A percentile compares a stretch with the other conserved stretches of the same genome.
phyloP scores from a whole-genome alignment of 2,113 vertebrate species.

The Lophochroa leadbeateri region DNA sequence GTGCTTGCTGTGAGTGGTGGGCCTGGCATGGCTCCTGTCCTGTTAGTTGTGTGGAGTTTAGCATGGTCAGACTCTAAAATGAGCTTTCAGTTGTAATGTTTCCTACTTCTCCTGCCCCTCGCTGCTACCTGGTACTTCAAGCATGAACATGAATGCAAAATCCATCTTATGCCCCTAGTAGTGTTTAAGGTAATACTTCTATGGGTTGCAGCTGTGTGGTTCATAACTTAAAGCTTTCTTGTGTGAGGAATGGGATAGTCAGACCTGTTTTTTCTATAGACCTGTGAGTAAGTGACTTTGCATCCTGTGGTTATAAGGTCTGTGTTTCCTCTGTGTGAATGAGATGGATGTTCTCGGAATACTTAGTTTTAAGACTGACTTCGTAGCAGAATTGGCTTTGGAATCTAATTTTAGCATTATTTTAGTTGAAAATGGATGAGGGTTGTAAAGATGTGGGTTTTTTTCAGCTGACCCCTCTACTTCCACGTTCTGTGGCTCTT shows the following conservation, averaged over 20 bases:
- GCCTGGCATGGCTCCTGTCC: rapidly evolving
- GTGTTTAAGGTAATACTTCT: neutral
- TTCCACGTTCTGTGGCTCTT: neutral
- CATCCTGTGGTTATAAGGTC: neutral
- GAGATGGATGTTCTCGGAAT: neutral
- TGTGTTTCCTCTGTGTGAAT: rapidly evolving
- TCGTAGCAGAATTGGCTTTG: neutral
- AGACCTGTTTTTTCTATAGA: neutral
- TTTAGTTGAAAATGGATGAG: neutral
- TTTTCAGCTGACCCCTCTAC: conserved; percentile 7
- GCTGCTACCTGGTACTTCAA: neutral
- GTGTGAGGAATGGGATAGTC: neutral
- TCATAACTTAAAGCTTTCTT: neutral
- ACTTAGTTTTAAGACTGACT: neutral
- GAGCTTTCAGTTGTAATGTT: rapidly evolving
- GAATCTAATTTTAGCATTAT: neutral
- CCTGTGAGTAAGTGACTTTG: neutral
- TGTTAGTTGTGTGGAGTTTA: no score
- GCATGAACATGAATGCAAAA: neutral
- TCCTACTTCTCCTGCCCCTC: neutral
- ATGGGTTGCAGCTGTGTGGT: neutral
- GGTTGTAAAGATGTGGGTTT: neutral
- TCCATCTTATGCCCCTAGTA: rapidly evolving
- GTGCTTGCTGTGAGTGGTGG: neutral
- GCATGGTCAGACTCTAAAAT: rapidly evolving